A percentile compares a stretch with the other conserved stretches of the same genome.
Evolutionary conservation across 2,797 vertebrate genomes (phyloP).

Genomic region (Semaprochilodus insignis): DNA sequence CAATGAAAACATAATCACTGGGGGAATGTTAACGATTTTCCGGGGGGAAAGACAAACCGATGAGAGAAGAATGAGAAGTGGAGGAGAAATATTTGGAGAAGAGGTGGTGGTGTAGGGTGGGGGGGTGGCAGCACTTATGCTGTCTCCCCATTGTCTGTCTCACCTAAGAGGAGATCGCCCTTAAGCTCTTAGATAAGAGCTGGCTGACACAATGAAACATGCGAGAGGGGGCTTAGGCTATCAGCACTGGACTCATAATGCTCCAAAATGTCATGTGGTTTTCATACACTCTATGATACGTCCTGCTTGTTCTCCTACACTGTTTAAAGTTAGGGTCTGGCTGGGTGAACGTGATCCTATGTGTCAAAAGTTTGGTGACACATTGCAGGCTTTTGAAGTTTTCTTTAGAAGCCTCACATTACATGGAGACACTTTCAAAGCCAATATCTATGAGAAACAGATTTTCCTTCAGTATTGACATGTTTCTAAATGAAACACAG

Average conservation of each 20-base stretch:
- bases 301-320: not conserved
- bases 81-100: slow-evolving; percentile 41
- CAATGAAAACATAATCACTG: slow-evolving; percentile 45
- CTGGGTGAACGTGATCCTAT: not conserved
- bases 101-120: not conserved
- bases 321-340: not conserved
- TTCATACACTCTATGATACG: not conserved
- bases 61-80: slow-evolving; percentile 54
- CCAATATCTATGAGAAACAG: too few species aligned
- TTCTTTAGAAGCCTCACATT: too few species aligned
- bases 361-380: not conserved
- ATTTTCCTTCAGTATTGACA: too few species aligned
- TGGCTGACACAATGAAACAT: slow-evolving; percentile 18
- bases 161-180: slow-evolving; percentile 20
- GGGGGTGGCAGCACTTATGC: slow-evolving; percentile 22
- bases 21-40: slow-evolving; percentile 40
- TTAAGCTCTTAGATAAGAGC: slow-evolving; percentile 20
- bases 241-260: not conserved
- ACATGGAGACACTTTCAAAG: too few species aligned
- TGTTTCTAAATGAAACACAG: too few species aligned
- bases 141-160: slow-evolving; percentile 22
- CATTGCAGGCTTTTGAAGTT: too few species aligned
- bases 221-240: not conserved
- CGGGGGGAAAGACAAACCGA: slow-evolving; percentile 35
- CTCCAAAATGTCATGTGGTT: not conserved